Evolutionary conservation across 2,888 invertebrate genomes (phyloP), one percentile per base, ranked within the genome.

Genomic region (Hirtodrosophila trivittata): DNA sequence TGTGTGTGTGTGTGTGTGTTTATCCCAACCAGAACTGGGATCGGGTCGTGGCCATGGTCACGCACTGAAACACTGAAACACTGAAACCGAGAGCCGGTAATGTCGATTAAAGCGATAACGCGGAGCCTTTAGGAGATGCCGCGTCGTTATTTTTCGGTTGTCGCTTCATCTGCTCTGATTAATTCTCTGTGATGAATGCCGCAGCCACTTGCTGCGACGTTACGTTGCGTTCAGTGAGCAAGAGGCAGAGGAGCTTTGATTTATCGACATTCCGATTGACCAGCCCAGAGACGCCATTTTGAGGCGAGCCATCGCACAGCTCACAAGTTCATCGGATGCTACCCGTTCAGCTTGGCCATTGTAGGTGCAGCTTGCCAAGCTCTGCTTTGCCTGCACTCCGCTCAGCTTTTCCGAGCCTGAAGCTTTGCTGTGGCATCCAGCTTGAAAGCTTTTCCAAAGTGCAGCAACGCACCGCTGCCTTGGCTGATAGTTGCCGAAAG

Each of bases 121-220:
- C 63, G 52, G 32, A 55, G 65, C 51, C 76, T 77, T 81, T 68
- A 28, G 55, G 57, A 75, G 78, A 80, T 80, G 82, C 78, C 85
- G 78, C 78, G 69, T 68, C 78, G 78, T 75, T 80, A 82, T 82
- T 84, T 78, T 80, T 82, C 62, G 82, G 78, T 78, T 78, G 82
- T 80, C 82, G 78, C 82, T 75, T 63, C 82, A 84, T 80, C 78
- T 82, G 82, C 82, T 81, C 78, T 80, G 78, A 80, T 80, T 80
- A 80, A 84, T 84, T 78, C 82, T 46, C 75, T 78, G 54, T 81
- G 85, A 78, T 84, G 78, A 84, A 77, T 77, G 85, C 78, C 78
- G 77, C 50, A 42, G 72, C 73, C 70, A 70, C 73, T 70, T 70
- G 70, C 70, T 70, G 57, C 70, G 67, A 32, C 45, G 57, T 12